Percentiles rank a stretch among this genome's conserved stretches.
Conservation (phyloP, 2,888 invertebrate genomes). For the Cosmia pyralina region DNA sequence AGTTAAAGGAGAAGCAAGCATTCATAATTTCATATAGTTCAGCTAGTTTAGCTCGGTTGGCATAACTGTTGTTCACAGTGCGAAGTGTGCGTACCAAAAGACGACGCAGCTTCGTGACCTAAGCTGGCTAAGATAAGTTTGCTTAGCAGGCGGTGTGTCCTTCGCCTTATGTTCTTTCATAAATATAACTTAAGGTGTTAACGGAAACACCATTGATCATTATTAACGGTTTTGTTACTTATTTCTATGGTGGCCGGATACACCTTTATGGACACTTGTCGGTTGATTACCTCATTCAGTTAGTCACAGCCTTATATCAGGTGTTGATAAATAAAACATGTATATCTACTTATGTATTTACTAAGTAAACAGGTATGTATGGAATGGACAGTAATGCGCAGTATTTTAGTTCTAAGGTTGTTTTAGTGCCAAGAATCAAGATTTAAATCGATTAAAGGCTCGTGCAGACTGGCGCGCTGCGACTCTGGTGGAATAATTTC, state of each 20-base stretch:
- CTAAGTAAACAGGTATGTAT: conserved; percentile 18
- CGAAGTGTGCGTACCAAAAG: neutral
- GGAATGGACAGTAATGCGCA: conserved; percentile 41
- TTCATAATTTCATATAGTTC: neutral
- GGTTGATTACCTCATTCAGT: conserved; percentile 53
- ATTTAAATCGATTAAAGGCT: neutral
- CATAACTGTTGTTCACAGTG: neutral
- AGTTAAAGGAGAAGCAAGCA: neutral
- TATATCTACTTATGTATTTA: conserved; percentile 4
- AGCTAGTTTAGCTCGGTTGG: neutral
- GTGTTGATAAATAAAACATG: conserved; percentile 43
- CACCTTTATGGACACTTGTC: conserved; percentile 43
- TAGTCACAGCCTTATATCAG: conserved; percentile 42
- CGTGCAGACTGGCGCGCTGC: too few species aligned
- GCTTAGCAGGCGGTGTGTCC: neutral
- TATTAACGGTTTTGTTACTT: conserved; percentile 65
- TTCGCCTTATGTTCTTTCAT: conserved; percentile 24
- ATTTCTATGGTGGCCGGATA: conserved; percentile 63
- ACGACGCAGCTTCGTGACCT: neutral
- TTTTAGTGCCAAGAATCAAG: conserved; percentile 8
- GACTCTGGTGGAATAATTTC: too few species aligned
- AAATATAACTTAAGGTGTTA: conserved; percentile 47
- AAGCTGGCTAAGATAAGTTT: neutral
- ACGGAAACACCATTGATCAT: conserved; percentile 65
- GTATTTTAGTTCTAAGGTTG: conserved; percentile 15